Base-by-base conservation (phyloP, 2,797 vertebrate species). In the Chaunax sp. region DNA sequence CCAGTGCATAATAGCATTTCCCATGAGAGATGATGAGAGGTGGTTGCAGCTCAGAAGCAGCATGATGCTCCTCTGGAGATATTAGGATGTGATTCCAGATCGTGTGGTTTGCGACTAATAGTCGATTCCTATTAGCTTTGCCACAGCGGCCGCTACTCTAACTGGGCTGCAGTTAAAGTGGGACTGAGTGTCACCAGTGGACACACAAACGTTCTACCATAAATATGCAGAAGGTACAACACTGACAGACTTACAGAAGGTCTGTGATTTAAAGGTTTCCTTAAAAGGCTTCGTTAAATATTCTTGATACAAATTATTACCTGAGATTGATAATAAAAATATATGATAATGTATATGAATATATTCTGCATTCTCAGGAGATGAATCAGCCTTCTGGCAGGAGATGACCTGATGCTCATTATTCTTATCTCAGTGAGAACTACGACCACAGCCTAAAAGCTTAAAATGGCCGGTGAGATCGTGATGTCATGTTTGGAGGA, bases 381-480 rank as follows among this genome's bases (percentile, higher is more conserved):
- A n/a, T n/a, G n/a, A n/a, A n/a, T n/a, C n/a, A n/a, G n/a, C n/a
- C n/a, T n/a, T n/a, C n/a, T n/a, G n/a, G n/a, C n/a, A n/a, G n/a
- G n/a, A n/a, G n/a, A n/a, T n/a, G n/a, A n/a, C n/a, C n/a, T n/a
- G n/a, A n/a, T n/a, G n/a, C n/a, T n/a, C n/a, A n/a, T n/a, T n/a
- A n/a, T n/a, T n/a, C n/a, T n/a, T n/a, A n/a, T n/a, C n/a, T n/a
- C n/a, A n/a, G n/a, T n/a, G n/a, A 30, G 28, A 30, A 9, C 28
- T 30, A 30, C 28, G 5, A 30, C 9, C 9, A 5, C 28, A 30
- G 5, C 28, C 28, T 30, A 30, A 64, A 55, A 58, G 60, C 56
- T 64, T 67, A 71, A 83, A 83, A 87, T 78, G 76, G 76, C 84
- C 47, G 74, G 18, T 58, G 59, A 54, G 37, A 35, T 44, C 20